These are phyloP conservation scores for Ctenicera cuprea DNA, from an alignment of 2,888 invertebrate genomes.

Conservation along the genomic window DNA sequence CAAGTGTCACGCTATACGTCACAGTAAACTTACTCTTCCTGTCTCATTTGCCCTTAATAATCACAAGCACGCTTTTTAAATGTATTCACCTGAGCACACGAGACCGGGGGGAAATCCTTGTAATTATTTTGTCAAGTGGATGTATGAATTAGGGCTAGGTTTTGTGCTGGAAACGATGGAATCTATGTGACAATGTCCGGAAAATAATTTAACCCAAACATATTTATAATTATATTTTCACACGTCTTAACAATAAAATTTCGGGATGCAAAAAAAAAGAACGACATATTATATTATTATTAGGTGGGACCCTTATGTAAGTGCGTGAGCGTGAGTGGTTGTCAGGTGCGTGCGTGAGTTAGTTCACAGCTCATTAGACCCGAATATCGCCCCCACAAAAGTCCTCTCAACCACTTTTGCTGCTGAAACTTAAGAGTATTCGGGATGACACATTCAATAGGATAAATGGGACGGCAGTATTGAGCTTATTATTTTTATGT, in stretches of 20 bases:
- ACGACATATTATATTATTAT: neutral
- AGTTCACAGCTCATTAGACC: constrained; percentile 36
- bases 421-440: constrained; percentile 21
- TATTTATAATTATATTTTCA: too few relatives aligned
- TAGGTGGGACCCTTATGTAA: neutral
- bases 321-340: constrained; percentile 30
- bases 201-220: neutral
- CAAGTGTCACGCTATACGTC: constrained; percentile 35
- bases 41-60: constrained; percentile 25
- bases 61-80: constrained; percentile 12
- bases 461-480: constrained; percentile 2
- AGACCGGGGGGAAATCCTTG: neutral
- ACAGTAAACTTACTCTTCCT: constrained; percentile 23
- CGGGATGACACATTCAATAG: constrained; percentile 20
- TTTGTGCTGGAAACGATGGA: neutral
- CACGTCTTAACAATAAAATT: too few relatives aligned
- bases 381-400: constrained; percentile 23
- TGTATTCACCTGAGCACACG: neutral
- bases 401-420: constrained; percentile 21
- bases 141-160: constrained; percentile 10
- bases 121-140: constrained; percentile 26
- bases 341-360: constrained; percentile 34
- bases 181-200: neutral
- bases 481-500: neutral
- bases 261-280: too few relatives aligned